phyloP scores from a whole-genome alignment of 2,797 vertebrate genomes.

The Gymnocypris eckloni region DNA sequence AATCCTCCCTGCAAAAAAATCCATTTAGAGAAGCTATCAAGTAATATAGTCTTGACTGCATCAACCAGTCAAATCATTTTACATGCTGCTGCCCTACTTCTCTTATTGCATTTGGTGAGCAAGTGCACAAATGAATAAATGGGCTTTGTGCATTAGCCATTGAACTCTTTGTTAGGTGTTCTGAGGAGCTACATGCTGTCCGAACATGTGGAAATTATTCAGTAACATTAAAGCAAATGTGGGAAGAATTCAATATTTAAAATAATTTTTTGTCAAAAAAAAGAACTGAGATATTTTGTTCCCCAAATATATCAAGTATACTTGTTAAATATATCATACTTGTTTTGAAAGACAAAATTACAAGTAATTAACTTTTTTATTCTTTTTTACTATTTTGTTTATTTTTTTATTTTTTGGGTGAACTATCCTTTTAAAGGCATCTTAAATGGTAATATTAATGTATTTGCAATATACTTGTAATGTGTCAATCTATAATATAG shows the following conservation, averaged over 20 bases:
- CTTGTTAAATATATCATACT: background rate
- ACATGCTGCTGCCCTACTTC: conserved; percentile 6
- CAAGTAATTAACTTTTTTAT: too few species aligned
- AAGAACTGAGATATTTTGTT: background rate
- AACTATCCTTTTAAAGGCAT: background rate
- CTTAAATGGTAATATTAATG: background rate
- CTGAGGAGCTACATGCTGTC: background rate
- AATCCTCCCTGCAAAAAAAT: conserved; percentile 30
- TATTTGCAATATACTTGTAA: background rate
- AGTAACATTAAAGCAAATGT: background rate
- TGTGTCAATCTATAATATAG: background rate
- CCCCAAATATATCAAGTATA: background rate
- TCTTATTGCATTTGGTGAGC: conserved; percentile 40
- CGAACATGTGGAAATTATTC: background rate
- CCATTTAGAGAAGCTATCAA: conserved; percentile 17
- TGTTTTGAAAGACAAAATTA: background rate
- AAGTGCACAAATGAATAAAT: conserved; percentile 41
- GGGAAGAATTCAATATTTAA: background rate
- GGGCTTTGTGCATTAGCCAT: conserved; percentile 18
- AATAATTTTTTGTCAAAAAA: background rate
- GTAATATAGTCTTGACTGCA: conserved; percentile 36
- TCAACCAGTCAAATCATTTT: conserved; percentile 23
- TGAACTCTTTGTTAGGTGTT: conserved; percentile 35
- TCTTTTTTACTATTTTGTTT: too few species aligned
- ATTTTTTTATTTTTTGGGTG: background rate